Base-by-base conservation (phyloP, 1,140 invertebrate genomes). In the Drosophila pruinosa region DNA sequence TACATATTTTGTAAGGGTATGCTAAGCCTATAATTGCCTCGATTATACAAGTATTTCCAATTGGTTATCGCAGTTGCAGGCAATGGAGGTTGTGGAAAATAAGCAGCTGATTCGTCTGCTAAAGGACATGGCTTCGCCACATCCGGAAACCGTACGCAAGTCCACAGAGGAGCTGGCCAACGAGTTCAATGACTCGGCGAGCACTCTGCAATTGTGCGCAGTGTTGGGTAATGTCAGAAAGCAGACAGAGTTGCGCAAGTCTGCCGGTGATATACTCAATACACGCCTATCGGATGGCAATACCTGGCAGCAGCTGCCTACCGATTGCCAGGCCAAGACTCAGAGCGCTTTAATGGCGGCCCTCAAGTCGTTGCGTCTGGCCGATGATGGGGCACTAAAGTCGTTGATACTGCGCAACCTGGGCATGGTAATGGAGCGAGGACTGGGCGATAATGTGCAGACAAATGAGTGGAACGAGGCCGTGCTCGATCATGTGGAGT, bases 331-430 rank as follows among this genome's bases (percentile, higher is more conserved):
- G 15, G 4, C 7, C 3, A 19, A 45, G 0, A 15, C 39, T 0
- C 36, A 71, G 10, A 4, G n/a, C 2, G 17, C 22, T 6, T 31
- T 74, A 0, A 17, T 70, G 6, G 17, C 15, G 0, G 58, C 72
- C 0, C 28, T 74, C 7, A 50, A 70, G 1, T 31, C 58, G 4
- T 10, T 74, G 31, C 22, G 14, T 0, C 0, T 2, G 1, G 10
- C 28, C 5, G 72, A 71, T 0, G 38, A 63, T 4, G 45, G 31
- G 6, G 3, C 2, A 3, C 12, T 70, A 5, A 67, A 63, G 31
- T 12, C 21, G 8, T 2, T 14, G 1, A 10, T 63, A 4, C 43
- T 73, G 0, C 58, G 34, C 0, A 62, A 14, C 21, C 36, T 63
- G 8, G 43, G 43, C 2, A 6, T 50, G 2, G 50, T 63, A 1